These are phyloP conservation scores for Pogonocherus hispidulus DNA, from an alignment of 2,888 invertebrate species.

Conservation along the genomic window DNA sequence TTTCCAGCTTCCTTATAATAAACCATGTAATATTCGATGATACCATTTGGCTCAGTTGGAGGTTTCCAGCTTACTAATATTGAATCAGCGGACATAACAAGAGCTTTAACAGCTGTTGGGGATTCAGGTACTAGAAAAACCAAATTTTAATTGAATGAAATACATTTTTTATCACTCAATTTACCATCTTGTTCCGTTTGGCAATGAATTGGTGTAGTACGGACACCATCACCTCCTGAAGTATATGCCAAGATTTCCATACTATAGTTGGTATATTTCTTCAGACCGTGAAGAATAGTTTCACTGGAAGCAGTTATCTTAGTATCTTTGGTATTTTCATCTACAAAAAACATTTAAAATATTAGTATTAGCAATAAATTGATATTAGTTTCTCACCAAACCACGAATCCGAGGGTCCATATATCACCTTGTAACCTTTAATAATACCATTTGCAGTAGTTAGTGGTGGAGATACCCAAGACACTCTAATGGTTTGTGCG, in stretches of 20 bases:
- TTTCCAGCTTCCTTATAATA: slow-evolving; percentile 77
- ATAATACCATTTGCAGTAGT: slow-evolving; percentile 94
- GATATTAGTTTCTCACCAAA: slow-evolving; percentile 78
- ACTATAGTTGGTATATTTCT: slow-evolving; percentile 96
- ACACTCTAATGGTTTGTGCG: slow-evolving; percentile 93
- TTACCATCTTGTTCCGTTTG: slow-evolving; percentile 96
- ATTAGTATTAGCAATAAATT: no score
- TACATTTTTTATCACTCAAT: slow-evolving; percentile 35
- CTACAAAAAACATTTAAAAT: slow-evolving; percentile 67
- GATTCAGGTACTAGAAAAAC: slow-evolving; percentile 86
- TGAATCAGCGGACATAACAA: slow-evolving; percentile 92
- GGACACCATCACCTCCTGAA: slow-evolving; percentile 94
- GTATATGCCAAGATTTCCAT: slow-evolving; percentile 97
- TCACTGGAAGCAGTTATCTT: slow-evolving; percentile 94
- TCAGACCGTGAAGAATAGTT: slow-evolving; percentile 92
- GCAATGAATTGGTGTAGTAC: slow-evolving; percentile 89
- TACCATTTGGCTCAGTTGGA: slow-evolving; percentile 92
- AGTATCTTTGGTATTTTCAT: slow-evolving; percentile 91
- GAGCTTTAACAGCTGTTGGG: slow-evolving; percentile 92
- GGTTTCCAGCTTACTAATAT: slow-evolving; percentile 95
- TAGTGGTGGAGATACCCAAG: slow-evolving; percentile 94
- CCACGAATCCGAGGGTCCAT: slow-evolving; percentile 92
- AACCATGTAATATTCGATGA: slow-evolving; percentile 93
- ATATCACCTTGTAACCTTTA: slow-evolving; percentile 95
- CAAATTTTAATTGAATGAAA: slow-evolving; percentile 23